These are phyloP conservation scores for Hydrotaea cyrtoneurina DNA, from an alignment of 2,888 invertebrate species.

Conservation along the genomic window DNA sequence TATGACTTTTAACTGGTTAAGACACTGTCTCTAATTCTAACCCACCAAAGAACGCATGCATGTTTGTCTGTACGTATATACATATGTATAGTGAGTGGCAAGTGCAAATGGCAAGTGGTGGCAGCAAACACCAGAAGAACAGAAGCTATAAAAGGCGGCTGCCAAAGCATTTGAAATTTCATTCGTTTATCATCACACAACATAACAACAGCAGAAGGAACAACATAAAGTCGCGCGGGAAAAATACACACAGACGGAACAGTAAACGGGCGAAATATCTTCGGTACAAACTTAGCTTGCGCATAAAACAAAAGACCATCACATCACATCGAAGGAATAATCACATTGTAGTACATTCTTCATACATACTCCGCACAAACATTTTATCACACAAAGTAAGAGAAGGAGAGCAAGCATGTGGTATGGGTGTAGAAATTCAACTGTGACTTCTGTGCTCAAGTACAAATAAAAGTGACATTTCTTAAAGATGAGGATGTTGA, in stretches of 20 bases:
- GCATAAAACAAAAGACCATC: slow-evolving; percentile 24
- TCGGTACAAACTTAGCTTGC: slow-evolving; percentile 2
- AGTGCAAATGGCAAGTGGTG: not conserved
- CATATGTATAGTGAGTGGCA: not conserved
- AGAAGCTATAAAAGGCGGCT: slow-evolving; percentile 72
- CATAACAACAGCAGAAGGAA: slow-evolving; percentile 27
- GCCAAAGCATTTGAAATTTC: slow-evolving; percentile 68
- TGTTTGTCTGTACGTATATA: not conserved
- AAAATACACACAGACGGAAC: slow-evolving; percentile 43
- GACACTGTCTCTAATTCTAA: not conserved
- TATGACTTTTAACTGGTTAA: slow-evolving; percentile 57
- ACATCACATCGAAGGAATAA: slow-evolving; percentile 4
- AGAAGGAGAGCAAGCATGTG: not conserved
- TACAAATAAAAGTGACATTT: slow-evolving; percentile 48
- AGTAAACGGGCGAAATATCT: slow-evolving; percentile 4
- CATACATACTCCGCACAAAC: not conserved
- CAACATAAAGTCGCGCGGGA: slow-evolving; percentile 58
- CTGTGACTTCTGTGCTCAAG: slow-evolving; percentile 15
- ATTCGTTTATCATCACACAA: slow-evolving; percentile 69
- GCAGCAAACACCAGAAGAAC: slow-evolving; percentile 36
- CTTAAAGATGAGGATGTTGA: slow-evolving; percentile 29
- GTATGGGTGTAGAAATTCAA: not conserved
- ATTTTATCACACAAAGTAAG: not conserved
- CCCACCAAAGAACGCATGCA: slow-evolving; percentile 7
- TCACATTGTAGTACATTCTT: slow-evolving; percentile 21